Evolutionary conservation across 64 coral and sea anemone species (phyloP).

Genomic region (Trachythela sp.): DNA sequence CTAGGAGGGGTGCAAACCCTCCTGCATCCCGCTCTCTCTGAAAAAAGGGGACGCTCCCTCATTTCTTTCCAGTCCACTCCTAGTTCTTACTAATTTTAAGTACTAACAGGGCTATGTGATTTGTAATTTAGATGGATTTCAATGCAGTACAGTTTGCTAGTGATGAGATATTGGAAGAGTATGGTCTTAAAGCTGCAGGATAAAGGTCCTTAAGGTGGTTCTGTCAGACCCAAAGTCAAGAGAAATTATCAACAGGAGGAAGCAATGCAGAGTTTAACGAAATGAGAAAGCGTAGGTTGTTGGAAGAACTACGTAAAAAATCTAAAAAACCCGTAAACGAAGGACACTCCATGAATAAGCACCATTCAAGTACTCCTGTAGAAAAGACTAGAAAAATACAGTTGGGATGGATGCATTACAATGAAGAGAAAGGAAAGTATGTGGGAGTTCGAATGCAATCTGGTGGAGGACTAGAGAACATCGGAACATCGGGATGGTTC

Average conservation of each 20-base stretch:
- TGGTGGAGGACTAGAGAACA: conserved; percentile 22
- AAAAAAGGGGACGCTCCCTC: no score
- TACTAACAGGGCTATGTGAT: not conserved
- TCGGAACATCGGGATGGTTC: no score
- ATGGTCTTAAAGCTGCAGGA: not conserved
- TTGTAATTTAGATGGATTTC: not conserved
- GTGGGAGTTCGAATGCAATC: not conserved
- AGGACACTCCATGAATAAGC: not conserved
- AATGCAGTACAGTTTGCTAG: not conserved
- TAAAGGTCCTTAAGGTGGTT: not conserved
- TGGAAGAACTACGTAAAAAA: not conserved
- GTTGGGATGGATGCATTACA: conserved; percentile 40
- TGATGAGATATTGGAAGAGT: not conserved
- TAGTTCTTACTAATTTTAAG: no score
- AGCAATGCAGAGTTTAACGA: not conserved
- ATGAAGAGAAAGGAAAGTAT: conserved; percentile 3
- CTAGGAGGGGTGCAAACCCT: no score
- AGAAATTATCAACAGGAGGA: not conserved
- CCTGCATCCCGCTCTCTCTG: no score
- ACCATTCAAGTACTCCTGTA: not conserved
- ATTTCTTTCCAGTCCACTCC: no score
- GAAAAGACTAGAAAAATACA: conserved; percentile 34
- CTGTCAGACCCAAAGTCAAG: not conserved
- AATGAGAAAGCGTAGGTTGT: not conserved
- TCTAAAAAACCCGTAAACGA: no score